Evolutionary conservation across 1,140 invertebrate species (phyloP).

Genomic region (Aphelenchoides avenae): DNA sequence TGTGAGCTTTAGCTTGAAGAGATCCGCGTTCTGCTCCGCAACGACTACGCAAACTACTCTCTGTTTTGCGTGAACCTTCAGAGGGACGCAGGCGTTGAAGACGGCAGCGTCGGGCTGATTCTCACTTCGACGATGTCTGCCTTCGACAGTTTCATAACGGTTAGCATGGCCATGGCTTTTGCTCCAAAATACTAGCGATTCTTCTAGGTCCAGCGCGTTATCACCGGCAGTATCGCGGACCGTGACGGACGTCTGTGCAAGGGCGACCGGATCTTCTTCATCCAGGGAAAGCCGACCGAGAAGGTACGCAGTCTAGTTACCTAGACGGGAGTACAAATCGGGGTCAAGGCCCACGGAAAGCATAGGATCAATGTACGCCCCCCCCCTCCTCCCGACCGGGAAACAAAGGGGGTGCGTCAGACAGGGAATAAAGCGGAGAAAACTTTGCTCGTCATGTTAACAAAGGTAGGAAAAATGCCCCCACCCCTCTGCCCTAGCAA

Average conservation of each 20-base stretch:
- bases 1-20: slow-evolving; percentile 4
- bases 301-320: no score
- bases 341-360: no score
- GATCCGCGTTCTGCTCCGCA: slow-evolving; percentile 6
- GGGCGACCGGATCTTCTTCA: slow-evolving; percentile 24
- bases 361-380: no score
- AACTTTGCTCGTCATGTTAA: no score
- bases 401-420: no score
- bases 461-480: no score
- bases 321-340: no score
- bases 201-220: slow-evolving; percentile 23
- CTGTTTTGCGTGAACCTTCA: slow-evolving; percentile 17
- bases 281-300: slow-evolving; percentile 18
- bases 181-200: not conserved
- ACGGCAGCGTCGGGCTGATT: slow-evolving; percentile 26
- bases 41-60: slow-evolving; percentile 13
- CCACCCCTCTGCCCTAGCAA: no score
- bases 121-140: slow-evolving; percentile 3
- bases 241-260: slow-evolving; percentile 9
- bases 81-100: slow-evolving; percentile 2
- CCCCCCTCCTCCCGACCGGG: no score
- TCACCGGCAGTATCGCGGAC: slow-evolving; percentile 25
- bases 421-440: no score
- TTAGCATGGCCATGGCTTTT: not conserved
- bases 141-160: no score